Evolutionary conservation across 2,113 vertebrate genomes (phyloP).

Genomic region (Silurus meridionalis): DNA sequence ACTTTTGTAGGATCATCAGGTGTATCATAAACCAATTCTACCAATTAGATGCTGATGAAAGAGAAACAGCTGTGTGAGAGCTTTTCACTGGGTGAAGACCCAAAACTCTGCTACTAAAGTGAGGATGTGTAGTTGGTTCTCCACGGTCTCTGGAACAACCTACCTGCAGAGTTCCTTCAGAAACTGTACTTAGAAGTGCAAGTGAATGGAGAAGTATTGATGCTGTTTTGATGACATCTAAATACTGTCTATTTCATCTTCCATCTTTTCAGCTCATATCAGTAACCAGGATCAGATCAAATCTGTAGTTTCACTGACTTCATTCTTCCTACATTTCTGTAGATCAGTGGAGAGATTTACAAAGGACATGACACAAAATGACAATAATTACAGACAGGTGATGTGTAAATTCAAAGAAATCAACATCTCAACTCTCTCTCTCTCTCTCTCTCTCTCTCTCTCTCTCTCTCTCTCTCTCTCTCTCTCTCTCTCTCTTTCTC

Average conservation of each 20-base stretch:
- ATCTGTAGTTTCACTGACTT: not conserved
- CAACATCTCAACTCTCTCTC: not conserved
- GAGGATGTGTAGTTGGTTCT: too few species aligned
- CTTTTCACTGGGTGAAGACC: too few species aligned
- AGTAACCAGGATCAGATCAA: not conserved
- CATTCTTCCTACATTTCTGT: not conserved
- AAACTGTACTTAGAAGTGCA: too few species aligned
- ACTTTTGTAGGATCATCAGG: too few species aligned
- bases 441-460: constrained; percentile 1
- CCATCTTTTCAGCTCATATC: not conserved
- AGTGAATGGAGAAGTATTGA: too few species aligned
- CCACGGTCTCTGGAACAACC: too few species aligned
- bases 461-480: constrained; percentile 1
- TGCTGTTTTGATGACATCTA: too few species aligned
- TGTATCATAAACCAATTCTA: too few species aligned
- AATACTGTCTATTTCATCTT: not conserved
- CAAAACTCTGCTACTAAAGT: too few species aligned
- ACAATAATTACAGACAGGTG: not conserved
- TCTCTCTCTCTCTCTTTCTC: not conserved
- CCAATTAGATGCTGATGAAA: too few species aligned
- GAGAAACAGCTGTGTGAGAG: too few species aligned
- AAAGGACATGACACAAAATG: not conserved
- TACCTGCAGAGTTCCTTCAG: too few species aligned
- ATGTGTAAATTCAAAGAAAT: not conserved
- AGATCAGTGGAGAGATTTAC: not conserved